phyloP scores from a whole-genome alignment of 2,888 invertebrate genomes.

The Panzeria rudis region DNA sequence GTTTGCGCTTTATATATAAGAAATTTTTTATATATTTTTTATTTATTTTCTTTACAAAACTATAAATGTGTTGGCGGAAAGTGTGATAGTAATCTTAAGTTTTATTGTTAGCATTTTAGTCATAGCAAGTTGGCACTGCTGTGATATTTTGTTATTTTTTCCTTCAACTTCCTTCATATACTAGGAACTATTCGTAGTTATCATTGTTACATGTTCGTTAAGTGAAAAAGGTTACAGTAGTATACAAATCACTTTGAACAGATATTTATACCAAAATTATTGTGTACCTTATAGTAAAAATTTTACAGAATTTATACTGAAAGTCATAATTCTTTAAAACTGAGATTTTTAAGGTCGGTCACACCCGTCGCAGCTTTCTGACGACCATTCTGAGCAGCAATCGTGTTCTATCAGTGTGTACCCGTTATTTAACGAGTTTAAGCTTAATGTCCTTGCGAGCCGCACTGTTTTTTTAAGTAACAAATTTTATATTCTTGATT shows the following conservation, averaged over 20 bases:
- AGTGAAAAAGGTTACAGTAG: constrained; percentile 28
- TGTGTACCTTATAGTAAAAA: too few relatives aligned
- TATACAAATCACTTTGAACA: constrained; percentile 6
- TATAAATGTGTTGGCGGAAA: constrained; percentile 53
- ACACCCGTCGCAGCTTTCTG: too few relatives aligned
- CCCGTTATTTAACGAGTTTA: too few relatives aligned
- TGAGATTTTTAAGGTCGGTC: too few relatives aligned
- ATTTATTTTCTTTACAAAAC: constrained; percentile 25
- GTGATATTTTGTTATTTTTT: constrained; percentile 31
- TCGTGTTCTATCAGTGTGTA: too few relatives aligned
- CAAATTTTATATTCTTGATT: too few relatives aligned
- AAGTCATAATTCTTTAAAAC: too few relatives aligned
- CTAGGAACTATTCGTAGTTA: constrained; percentile 1
- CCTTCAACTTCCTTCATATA: constrained; percentile 8
- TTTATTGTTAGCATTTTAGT: constrained; percentile 49
- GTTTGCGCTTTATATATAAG: neutral
- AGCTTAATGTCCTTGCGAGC: too few relatives aligned
- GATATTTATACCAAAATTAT: neutral
- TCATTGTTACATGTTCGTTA: constrained; percentile 14
- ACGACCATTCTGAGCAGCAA: too few relatives aligned
- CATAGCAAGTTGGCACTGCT: constrained; percentile 40
- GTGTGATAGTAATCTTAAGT: constrained; percentile 44
- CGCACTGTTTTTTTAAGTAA: too few relatives aligned
- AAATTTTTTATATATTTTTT: neutral
- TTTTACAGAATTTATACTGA: too few relatives aligned